Base-by-base conservation (phyloP, 2,888 invertebrate genomes). In the Drosophila robusta region DNA sequence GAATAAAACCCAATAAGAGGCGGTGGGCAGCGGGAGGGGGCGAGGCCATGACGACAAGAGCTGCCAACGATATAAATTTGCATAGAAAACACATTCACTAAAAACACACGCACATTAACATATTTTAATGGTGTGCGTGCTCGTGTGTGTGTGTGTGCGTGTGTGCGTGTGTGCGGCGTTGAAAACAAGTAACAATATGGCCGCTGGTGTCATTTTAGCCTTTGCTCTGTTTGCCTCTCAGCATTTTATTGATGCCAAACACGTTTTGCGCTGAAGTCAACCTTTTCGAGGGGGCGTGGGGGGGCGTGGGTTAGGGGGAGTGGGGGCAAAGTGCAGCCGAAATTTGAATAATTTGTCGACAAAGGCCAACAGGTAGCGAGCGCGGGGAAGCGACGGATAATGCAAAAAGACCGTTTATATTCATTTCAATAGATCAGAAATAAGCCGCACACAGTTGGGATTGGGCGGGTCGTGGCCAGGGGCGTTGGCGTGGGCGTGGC, bases 151-250 rank as follows among this genome's bases (percentile, higher is more conserved):
- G 45, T 39, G 39, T 49, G 50, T 24, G 41, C n/a, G 50, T 26
- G 29, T 16, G 45, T 29, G 45, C 42, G 39, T 49, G 60, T 52
- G 50, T 49, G 57, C 47, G 49, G 51, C n/a, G 41, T 32, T 61
- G 34, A 62, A 54, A 66, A 49, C 50, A 69, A 57, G 75, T 70
- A 78, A 86, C 82, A 83, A 82, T 83, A 82, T 86, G 77, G 80
- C 82, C 75, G 84, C 84, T 86, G 80, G 82, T 82, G 82, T 82
- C 87, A 86, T 78, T 82, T 86, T 79, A 79, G 80, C 78, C 86
- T 82, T 71, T 78, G 69, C 73, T 61, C 55, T 69, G 75, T 70
- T 81, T 78, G 70, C 67, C 69, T 65, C 34, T 71, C 55, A 55
- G 73, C 66, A 69, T 80, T 85, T 84, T 84, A 82, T 69, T 78